phyloP scores from a whole-genome alignment of 2,888 invertebrate species.

The Priapulus caudatus region DNA sequence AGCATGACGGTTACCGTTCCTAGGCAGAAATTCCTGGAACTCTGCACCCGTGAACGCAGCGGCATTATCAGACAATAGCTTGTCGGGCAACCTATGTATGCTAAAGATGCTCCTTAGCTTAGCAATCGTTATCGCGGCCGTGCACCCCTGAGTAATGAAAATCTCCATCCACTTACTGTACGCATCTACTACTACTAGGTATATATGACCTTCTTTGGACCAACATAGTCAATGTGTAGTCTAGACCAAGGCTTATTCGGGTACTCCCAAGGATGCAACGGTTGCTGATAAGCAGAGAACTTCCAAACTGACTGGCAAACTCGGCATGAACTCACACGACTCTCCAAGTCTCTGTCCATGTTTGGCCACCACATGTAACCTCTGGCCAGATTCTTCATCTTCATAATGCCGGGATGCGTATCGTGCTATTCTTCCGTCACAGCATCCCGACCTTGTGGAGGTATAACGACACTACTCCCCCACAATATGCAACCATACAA shows the following conservation, averaged over 20 bases:
- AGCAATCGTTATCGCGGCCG: slow-evolving; percentile 18
- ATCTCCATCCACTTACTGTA: slow-evolving; percentile 40
- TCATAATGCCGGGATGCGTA: too few species aligned
- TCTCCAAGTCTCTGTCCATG: slow-evolving; percentile 23
- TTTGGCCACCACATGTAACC: slow-evolving; percentile 27
- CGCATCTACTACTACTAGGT: slow-evolving; percentile 36
- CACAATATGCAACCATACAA: slow-evolving; percentile 24
- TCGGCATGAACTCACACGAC: slow-evolving; percentile 18
- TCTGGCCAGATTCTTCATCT: slow-evolving; percentile 27
- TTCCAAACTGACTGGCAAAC: slow-evolving; percentile 19
- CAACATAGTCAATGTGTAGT: slow-evolving; percentile 40
- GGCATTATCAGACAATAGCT: slow-evolving; percentile 31
- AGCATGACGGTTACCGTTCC: slow-evolving; percentile 21
- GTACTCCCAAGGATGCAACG: slow-evolving; percentile 26
- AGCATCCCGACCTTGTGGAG: slow-evolving; percentile 17
- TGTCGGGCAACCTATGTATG: slow-evolving; percentile 24
- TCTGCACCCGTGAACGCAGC: slow-evolving; percentile 24
- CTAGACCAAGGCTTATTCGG: slow-evolving; percentile 31
- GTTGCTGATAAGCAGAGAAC: slow-evolving; percentile 20
- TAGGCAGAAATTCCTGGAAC: slow-evolving; percentile 22
- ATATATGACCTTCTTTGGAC: slow-evolving; percentile 28
- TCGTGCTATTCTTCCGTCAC: slow-evolving; percentile 24
- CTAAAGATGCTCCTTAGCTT: slow-evolving; percentile 22
- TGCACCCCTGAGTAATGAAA: slow-evolving; percentile 14
- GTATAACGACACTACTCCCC: slow-evolving; percentile 24